Evolutionary conservation across 2,888 invertebrate species (phyloP).

Genomic region (Drosophila leonis): DNA sequence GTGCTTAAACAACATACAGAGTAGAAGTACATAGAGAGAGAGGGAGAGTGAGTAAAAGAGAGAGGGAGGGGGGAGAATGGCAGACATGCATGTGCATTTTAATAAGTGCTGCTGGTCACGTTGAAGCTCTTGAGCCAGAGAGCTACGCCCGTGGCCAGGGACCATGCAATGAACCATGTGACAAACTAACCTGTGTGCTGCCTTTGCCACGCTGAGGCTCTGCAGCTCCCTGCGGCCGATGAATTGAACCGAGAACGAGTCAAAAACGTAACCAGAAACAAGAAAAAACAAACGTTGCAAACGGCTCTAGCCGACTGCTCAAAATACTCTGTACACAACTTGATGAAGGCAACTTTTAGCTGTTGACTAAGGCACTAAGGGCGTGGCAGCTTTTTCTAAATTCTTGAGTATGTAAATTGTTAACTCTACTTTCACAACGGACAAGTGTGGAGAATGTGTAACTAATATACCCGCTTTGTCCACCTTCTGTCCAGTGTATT

Average conservation of each 20-base stretch:
- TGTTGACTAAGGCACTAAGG: neutral
- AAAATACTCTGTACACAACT: conserved; percentile 10
- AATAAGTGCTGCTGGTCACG: conserved; percentile 50
- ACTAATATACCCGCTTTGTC: neutral
- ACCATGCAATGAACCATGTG: conserved; percentile 61
- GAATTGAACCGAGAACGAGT: conserved; percentile 38
- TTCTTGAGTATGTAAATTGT: neutral
- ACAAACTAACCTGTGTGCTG: conserved; percentile 68
- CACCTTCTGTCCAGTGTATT: neutral
- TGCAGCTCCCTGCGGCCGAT: conserved; percentile 64
- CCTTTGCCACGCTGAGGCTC: conserved; percentile 64
- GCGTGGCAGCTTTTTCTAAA: neutral
- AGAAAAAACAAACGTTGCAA: neutral
- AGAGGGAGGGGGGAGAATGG: neutral
- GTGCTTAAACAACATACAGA: conserved; percentile 6
- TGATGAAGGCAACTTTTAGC: neutral
- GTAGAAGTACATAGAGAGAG: neutral
- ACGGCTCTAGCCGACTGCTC: neutral
- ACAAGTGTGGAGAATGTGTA: neutral
- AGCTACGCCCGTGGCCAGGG: conserved; percentile 14
- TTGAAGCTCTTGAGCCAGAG: conserved; percentile 36
- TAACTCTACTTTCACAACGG: neutral
- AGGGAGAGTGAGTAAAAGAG: neutral
- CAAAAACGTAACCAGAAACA: conserved; percentile 25
- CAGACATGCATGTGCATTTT: conserved; percentile 54